Evolutionary conservation across 53 echinoderm and acorn worm genomes (phyloP).

Genomic region (Paelopatides confundens): DNA sequence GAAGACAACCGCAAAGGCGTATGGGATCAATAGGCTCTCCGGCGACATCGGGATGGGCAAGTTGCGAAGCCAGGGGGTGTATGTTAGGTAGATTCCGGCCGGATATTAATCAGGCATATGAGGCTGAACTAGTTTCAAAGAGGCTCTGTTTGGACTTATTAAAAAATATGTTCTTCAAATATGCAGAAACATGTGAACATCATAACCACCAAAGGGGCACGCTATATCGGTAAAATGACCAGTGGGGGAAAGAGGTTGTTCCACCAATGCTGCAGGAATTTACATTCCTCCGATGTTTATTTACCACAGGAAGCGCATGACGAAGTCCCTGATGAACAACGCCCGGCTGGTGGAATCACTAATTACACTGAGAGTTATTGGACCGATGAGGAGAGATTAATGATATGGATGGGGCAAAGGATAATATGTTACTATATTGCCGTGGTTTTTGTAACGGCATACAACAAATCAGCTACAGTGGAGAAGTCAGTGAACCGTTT

Average conservation of each 20-base stretch:
- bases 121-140: slow-evolving; percentile 23
- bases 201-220: neutral
- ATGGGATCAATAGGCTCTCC: slow-evolving; percentile 19
- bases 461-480: too few relatives aligned
- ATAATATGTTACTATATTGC: too few relatives aligned
- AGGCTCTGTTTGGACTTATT: slow-evolving; percentile 14
- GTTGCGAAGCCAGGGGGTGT: slow-evolving; percentile 37
- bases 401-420: neutral
- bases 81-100: slow-evolving; percentile 22
- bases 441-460: too few relatives aligned
- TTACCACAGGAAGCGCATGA: neutral
- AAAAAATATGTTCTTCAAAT: neutral
- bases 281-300: neutral
- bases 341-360: neutral
- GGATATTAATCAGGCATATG: slow-evolving; percentile 31
- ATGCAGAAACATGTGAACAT: neutral
- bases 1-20: slow-evolving; percentile 40
- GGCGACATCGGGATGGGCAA: slow-evolving; percentile 37
- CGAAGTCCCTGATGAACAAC: neutral
- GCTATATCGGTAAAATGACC: neutral
- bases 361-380: neutral
- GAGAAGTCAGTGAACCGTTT: too few relatives aligned
- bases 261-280: neutral
- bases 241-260: neutral
- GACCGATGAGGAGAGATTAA: neutral